Evolutionary conservation across 1,140 invertebrate genomes (phyloP).

Genomic region (Phocides pigmalion): DNA sequence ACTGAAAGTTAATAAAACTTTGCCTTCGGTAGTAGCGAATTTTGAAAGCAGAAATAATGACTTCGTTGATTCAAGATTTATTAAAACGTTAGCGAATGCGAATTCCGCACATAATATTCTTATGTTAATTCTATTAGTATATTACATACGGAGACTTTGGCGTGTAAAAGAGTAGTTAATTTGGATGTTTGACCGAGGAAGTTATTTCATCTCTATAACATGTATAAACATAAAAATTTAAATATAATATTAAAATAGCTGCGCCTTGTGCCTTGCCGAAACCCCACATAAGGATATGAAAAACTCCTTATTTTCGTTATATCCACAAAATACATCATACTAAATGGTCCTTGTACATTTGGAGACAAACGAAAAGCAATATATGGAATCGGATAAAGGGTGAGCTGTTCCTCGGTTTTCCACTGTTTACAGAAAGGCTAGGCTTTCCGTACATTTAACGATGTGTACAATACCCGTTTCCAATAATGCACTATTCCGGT

Average conservation of each 20-base stretch:
- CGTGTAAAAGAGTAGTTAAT: no score
- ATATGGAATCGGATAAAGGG: background rate
- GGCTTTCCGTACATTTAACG: slow-evolving; percentile 5
- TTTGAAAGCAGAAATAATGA: slow-evolving; percentile 19
- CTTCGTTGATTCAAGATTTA: slow-evolving; percentile 17
- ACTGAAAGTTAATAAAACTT: slow-evolving; percentile 33
- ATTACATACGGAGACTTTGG: no score
- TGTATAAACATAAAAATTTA: no score
- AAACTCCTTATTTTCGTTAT: background rate
- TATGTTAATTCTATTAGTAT: no score
- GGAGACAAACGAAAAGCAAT: background rate
- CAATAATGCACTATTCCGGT: slow-evolving; percentile 6
- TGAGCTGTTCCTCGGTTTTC: background rate
- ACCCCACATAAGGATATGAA: no score
- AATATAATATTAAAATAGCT: no score
- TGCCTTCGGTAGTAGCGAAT: slow-evolving; percentile 17
- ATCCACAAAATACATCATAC: background rate
- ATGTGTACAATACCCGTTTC: slow-evolving; percentile 2
- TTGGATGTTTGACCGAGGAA: no score
- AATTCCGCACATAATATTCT: no score
- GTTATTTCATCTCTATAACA: no score
- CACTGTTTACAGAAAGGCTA: background rate
- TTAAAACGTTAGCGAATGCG: background rate
- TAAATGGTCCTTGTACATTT: background rate
- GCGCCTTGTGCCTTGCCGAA: no score